Evolutionary conservation across 2,888 invertebrate genomes (phyloP), one percentile per base, ranked within the genome.

Genomic region (Drosophila ustulata): DNA sequence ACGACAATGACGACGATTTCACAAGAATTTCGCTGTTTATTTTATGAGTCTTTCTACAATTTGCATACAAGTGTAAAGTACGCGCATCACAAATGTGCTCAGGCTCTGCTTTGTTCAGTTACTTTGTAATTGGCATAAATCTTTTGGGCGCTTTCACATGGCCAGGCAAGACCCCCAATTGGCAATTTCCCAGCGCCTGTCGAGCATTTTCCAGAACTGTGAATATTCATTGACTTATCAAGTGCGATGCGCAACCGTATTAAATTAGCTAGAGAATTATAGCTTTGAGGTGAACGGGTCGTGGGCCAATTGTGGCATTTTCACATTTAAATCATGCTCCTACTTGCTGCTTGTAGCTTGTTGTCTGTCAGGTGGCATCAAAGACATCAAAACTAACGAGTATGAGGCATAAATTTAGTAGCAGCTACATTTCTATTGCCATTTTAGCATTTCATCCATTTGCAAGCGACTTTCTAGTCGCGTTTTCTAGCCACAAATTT

Each of bases 311-410:
- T 32, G 39, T 59, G 28, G 37, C 47, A 52, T 34, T 57, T 64
- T 65, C 67, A 63, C 67, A 78, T 79, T 78, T 78, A 66, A 78
- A 78, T 78, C 63, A 50, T 53, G 37, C 37, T 34, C 7, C 39
- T 7, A 37, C n/a, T n/a, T n/a, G 37, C 13, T 3, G n/a, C 37
- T 37, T 1, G 37, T n/a, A n/a, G 37, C 37, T 18, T 13, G 13
- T 3, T 41, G 47, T 39, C 66, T 67, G 82, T 67, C 67, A 84
- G 70, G 76, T 78, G 75, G 75, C 85, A 81, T 86, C 87, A 85
- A 88, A 85, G 66, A 75, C 88, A 86, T 85, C 85, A 85, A 85
- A 88, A 78, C 67, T 78, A 86, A 88, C 88, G 78, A 78, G 76
- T 87, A 74, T 68, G 68, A 69, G 67, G 84, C 84, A 88, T 85